Evolutionary conservation across 2,888 invertebrate species (phyloP).

Genomic region (Drosophila bunnanda): DNA sequence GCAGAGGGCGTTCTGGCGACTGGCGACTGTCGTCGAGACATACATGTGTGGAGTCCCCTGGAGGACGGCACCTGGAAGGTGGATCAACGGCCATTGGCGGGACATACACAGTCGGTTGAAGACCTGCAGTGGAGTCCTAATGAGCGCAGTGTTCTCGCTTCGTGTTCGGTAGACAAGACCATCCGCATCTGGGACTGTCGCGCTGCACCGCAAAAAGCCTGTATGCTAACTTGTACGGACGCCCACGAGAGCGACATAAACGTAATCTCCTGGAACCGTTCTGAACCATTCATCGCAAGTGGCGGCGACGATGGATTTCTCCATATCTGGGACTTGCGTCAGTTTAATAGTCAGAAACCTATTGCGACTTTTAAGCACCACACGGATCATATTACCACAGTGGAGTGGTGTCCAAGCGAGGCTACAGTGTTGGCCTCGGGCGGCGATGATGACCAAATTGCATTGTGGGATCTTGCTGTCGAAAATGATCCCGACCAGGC

Average conservation of each 20-base stretch:
- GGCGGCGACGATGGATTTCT: constrained; percentile 98
- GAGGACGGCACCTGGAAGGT: constrained; percentile 94
- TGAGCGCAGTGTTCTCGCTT: constrained; percentile 94
- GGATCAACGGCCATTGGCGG: constrained; percentile 94
- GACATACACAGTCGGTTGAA: constrained; percentile 97
- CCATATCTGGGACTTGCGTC: constrained; percentile 97
- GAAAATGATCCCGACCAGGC: constrained; percentile 89
- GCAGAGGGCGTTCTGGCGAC: constrained; percentile 94
- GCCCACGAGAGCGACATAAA: constrained; percentile 97
- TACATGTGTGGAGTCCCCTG: constrained; percentile 96
- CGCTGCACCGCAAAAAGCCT: constrained; percentile 93
- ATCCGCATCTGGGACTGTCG: constrained; percentile 98
- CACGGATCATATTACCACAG: constrained; percentile 95
- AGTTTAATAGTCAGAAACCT: constrained; percentile 91
- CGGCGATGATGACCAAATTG: constrained; percentile 97
- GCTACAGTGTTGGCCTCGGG: constrained; percentile 96
- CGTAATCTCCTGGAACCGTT: constrained; percentile 98
- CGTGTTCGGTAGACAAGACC: constrained; percentile 94
- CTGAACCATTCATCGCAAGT: constrained; percentile 95
- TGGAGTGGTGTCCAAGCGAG: constrained; percentile 98
- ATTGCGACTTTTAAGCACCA: constrained; percentile 98
- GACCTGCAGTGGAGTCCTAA: constrained; percentile 99
- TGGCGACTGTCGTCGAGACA: constrained; percentile 95
- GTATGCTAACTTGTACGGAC: constrained; percentile 93
- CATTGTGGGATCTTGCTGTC: constrained; percentile 97